phyloP scores from a whole-genome alignment of 2,888 invertebrate genomes.

The Drosophila nr. fundita region DNA sequence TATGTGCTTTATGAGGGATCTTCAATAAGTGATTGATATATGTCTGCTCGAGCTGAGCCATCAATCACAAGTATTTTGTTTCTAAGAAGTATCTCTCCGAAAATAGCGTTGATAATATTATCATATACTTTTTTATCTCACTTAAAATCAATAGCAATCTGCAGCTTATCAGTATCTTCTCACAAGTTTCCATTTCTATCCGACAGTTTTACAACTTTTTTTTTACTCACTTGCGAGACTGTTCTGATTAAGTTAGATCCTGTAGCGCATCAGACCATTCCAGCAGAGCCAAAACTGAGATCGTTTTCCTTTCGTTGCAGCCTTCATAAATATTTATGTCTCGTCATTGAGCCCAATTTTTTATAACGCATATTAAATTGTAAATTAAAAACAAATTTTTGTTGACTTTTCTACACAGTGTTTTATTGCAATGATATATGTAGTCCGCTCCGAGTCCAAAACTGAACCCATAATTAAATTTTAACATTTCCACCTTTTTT shows the following conservation, averaged over 20 bases:
- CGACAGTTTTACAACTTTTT: not conserved
- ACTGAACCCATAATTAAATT: slow-evolving; percentile 78
- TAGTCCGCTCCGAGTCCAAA: slow-evolving; percentile 24
- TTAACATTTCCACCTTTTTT: slow-evolving; percentile 77
- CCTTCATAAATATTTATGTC: slow-evolving; percentile 78
- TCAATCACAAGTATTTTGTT: not conserved
- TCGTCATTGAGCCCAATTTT: slow-evolving; percentile 79
- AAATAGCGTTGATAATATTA: slow-evolving; percentile 6
- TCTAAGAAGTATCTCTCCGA: slow-evolving; percentile 6
- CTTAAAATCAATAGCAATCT: slow-evolving; percentile 12
- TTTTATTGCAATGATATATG: slow-evolving; percentile 70
- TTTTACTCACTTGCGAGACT: slow-evolving; percentile 1
- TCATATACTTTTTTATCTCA: slow-evolving; percentile 9
- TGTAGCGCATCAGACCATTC: slow-evolving; percentile 42
- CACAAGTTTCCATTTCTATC: slow-evolving; percentile 5
- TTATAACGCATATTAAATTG: slow-evolving; percentile 80
- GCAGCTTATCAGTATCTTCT: not conserved
- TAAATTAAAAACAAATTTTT: slow-evolving; percentile 79
- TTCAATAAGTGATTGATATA: not conserved
- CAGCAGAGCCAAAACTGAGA: slow-evolving; percentile 29
- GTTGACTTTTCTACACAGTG: slow-evolving; percentile 75
- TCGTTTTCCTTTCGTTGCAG: slow-evolving; percentile 43
- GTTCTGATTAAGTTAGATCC: slow-evolving; percentile 11
- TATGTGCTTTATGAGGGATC: not conserved
- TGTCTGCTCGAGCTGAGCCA: not conserved